Percentiles rank a stretch among this genome's conserved stretches.
These are phyloP conservation scores for Choloepus hoffmanni DNA, from an alignment of 2,113 vertebrate species.

Conservation along the genomic window DNA sequence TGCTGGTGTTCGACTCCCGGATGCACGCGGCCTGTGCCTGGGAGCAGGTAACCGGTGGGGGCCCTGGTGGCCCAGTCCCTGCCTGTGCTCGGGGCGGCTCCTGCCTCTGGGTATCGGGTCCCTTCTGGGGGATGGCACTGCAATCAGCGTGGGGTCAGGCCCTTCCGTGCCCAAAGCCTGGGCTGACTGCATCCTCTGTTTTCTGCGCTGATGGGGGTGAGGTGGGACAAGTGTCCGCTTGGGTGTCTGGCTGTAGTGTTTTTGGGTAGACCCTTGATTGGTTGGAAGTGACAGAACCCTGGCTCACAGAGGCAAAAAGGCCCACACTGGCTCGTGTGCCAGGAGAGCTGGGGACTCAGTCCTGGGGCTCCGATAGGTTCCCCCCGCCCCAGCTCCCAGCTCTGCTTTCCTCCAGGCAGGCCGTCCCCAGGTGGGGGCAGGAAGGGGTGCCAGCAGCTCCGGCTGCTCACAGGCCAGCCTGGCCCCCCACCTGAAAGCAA, in stretches of 20 bases:
- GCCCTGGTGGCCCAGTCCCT: rapidly evolving
- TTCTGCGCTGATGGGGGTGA: rapidly evolving
- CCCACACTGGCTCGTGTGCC: background rate
- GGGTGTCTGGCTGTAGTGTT: background rate
- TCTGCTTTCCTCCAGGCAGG: background rate
- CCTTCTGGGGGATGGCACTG: background rate
- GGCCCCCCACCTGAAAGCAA: background rate
- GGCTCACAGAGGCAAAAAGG: background rate
- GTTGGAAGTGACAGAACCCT: background rate
- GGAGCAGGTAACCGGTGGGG: constrained; percentile 91
- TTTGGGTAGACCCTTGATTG: background rate
- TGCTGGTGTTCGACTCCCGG: constrained; percentile 88
- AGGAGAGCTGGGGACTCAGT: background rate
- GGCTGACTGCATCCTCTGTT: background rate
- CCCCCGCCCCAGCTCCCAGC: background rate
- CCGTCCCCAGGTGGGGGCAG: background rate
- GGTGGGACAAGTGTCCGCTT: background rate
- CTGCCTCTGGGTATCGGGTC: background rate
- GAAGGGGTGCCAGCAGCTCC: background rate
- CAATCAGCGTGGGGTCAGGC: rapidly evolving
- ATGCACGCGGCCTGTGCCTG: constrained; percentile 81
- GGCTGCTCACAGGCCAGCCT: background rate
- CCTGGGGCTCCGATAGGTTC: background rate
- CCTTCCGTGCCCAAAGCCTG: rapidly evolving
- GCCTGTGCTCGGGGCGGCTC: rapidly evolving